Percentiles rank a stretch among this genome's conserved stretches.
phyloP scores from a whole-genome alignment of 53 echinoderm and acorn worm genomes.

The Holothuria leucospilota region DNA sequence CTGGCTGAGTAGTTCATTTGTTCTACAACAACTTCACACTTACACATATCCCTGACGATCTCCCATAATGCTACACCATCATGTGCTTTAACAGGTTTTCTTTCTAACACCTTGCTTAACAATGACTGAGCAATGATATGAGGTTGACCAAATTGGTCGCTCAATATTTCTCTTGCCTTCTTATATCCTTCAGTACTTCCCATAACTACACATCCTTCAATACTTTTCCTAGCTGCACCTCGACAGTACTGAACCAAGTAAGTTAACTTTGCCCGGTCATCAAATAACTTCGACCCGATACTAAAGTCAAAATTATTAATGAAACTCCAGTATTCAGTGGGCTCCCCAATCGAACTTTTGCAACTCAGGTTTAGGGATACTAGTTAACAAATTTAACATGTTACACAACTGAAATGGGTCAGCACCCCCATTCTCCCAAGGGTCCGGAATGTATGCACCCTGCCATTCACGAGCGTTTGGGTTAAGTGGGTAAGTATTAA shows the following conservation, averaged over 20 bases:
- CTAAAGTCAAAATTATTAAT: conserved; percentile 47
- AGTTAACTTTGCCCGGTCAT: conserved; percentile 38
- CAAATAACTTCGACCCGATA: conserved; percentile 23
- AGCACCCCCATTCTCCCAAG: background rate
- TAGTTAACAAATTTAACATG: conserved; percentile 22
- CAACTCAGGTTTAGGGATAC: conserved; percentile 67
- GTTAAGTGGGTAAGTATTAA: background rate
- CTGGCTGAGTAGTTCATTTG: conserved; percentile 35
- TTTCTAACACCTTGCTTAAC: conserved; percentile 21
- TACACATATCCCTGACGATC: conserved; percentile 48
- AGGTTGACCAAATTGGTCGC: conserved; percentile 63
- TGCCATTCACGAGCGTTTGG: background rate
- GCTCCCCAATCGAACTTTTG: conserved; percentile 49
- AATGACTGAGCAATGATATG: conserved; percentile 33
- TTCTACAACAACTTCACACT: conserved; percentile 14
- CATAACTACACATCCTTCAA: conserved; percentile 53
- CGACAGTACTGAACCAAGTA: conserved; percentile 52
- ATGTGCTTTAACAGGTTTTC: conserved; percentile 37
- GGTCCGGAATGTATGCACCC: background rate
- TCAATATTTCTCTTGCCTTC: conserved; percentile 38
- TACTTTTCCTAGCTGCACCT: conserved; percentile 57
- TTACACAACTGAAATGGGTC: background rate
- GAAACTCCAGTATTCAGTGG: conserved; percentile 49
- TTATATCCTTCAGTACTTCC: conserved; percentile 23
- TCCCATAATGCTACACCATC: conserved; percentile 40